Evolutionary conservation across 2,113 vertebrate genomes (phyloP).

Genomic region (Rattus norvegicus): DNA sequence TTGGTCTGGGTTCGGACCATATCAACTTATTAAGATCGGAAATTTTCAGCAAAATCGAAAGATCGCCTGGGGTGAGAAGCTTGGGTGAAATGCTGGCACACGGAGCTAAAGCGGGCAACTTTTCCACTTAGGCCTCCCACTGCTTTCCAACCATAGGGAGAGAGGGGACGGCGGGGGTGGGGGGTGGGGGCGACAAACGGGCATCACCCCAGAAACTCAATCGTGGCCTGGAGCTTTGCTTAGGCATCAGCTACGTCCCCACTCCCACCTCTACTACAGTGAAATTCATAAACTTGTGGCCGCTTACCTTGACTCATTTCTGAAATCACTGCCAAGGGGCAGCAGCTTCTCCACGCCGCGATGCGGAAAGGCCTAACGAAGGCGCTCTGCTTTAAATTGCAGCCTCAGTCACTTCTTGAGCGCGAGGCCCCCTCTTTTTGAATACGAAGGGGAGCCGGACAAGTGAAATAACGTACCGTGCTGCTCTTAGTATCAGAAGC

Average conservation of each 20-base stretch:
- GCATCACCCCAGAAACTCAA: constrained; percentile 25
- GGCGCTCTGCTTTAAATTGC: constrained; percentile 42
- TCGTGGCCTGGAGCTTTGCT: not conserved
- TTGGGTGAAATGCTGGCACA: not conserved
- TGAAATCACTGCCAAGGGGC: constrained; percentile 67
- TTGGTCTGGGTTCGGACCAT: not conserved
- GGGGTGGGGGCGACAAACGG: not conserved
- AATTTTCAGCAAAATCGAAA: constrained; percentile 51
- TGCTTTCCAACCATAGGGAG: constrained; percentile 20
- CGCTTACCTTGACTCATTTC: constrained; percentile 85
- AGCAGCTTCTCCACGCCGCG: constrained; percentile 35
- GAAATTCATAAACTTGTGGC: constrained; percentile 63
- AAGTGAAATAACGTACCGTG: constrained; percentile 86
- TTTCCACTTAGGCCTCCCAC: constrained; percentile 55
- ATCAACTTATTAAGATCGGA: not conserved
- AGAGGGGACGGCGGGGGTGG: not conserved
- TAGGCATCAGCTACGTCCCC: constrained; percentile 28
- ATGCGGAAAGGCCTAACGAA: constrained; percentile 29
- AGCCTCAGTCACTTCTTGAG: constrained; percentile 51
- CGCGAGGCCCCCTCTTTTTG: constrained; percentile 1
- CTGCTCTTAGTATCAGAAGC: constrained; percentile 85
- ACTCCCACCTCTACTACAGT: constrained; percentile 5
- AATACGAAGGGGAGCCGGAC: constrained; percentile 57
- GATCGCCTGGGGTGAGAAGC: not conserved
- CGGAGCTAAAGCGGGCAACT: constrained; percentile 48